These are phyloP conservation scores for Pantherophis guttatus DNA, from an alignment of 2,113 vertebrate species.

Conservation along the genomic window DNA sequence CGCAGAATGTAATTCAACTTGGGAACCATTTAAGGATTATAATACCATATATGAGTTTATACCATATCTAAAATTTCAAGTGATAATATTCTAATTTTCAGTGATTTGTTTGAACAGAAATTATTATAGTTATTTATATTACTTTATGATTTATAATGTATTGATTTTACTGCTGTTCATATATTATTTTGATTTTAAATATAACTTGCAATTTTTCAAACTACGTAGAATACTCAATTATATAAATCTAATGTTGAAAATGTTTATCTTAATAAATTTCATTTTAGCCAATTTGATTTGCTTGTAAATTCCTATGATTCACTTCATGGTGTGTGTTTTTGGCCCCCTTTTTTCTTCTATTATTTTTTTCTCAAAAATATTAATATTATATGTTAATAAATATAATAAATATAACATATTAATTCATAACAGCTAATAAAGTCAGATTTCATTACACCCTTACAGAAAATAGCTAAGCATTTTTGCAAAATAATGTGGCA, in stretches of 20 bases:
- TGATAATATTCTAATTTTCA: not conserved
- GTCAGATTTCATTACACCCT: not conserved
- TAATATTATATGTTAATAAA: not conserved
- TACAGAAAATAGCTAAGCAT: not conserved
- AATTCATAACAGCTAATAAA: not conserved
- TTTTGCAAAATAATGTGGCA: not conserved
- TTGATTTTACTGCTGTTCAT: not conserved
- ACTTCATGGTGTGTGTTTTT: not conserved
- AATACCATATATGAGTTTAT: not conserved
- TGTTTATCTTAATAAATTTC: not conserved
- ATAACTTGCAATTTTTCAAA: not conserved
- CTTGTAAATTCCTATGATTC: not conserved
- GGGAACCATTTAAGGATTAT: not conserved
- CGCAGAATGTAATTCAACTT: not conserved
- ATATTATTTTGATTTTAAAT: not conserved
- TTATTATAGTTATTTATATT: not conserved
- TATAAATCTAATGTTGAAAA: not conserved
- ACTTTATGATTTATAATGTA: not conserved
- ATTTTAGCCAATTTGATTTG: not conserved
- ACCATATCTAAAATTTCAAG: not conserved
- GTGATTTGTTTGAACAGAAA: not conserved
- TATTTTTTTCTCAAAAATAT: not conserved
- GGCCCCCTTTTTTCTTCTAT: not conserved
- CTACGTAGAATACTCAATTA: not conserved
- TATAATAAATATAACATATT: not conserved